Evolutionary conservation across 2,888 invertebrate genomes (phyloP).

Genomic region (Acrobasis suavella): DNA sequence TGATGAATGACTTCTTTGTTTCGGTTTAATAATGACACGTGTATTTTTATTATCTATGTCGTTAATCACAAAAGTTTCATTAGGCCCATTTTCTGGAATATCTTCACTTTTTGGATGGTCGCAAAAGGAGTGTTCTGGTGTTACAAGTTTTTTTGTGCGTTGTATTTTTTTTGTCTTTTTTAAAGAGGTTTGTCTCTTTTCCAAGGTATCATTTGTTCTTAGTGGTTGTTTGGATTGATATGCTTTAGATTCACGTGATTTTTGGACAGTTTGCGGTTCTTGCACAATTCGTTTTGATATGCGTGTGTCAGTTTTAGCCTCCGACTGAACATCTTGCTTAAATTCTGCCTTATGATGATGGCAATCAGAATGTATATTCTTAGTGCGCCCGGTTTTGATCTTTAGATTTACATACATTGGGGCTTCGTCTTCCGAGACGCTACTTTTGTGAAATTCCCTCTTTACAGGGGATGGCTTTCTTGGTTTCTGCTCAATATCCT

Average conservation of each 20-base stretch:
- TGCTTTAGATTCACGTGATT: slow-evolving; percentile 17
- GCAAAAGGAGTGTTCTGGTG: slow-evolving; percentile 34
- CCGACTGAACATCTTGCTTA: background rate
- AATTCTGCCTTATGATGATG: slow-evolving; percentile 15
- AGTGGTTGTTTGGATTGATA: slow-evolving; percentile 19
- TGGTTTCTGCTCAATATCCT: slow-evolving; percentile 31
- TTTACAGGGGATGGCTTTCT: slow-evolving; percentile 25
- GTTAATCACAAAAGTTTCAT: slow-evolving; percentile 29
- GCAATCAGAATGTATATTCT: slow-evolving; percentile 3
- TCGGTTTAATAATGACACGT: slow-evolving; percentile 30
- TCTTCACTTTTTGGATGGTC: slow-evolving; percentile 29
- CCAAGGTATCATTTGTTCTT: slow-evolving; percentile 23
- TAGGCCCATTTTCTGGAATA: slow-evolving; percentile 26
- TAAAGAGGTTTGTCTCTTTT: slow-evolving; percentile 30
- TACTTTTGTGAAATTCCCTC: slow-evolving; percentile 28
- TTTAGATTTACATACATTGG: slow-evolving; percentile 51
- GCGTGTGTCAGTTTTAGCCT: background rate
- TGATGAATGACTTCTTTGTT: slow-evolving; percentile 39
- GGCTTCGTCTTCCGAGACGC: slow-evolving; percentile 37
- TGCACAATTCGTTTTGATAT: slow-evolving; percentile 2
- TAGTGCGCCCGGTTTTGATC: slow-evolving; percentile 31
- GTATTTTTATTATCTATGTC: slow-evolving; percentile 29
- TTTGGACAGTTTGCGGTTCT: background rate
- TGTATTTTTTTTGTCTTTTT: slow-evolving; percentile 31
- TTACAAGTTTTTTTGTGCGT: slow-evolving; percentile 42